Conservation (phyloP, 2,888 invertebrate genomes). For the Anarsia innoxiella region DNA sequence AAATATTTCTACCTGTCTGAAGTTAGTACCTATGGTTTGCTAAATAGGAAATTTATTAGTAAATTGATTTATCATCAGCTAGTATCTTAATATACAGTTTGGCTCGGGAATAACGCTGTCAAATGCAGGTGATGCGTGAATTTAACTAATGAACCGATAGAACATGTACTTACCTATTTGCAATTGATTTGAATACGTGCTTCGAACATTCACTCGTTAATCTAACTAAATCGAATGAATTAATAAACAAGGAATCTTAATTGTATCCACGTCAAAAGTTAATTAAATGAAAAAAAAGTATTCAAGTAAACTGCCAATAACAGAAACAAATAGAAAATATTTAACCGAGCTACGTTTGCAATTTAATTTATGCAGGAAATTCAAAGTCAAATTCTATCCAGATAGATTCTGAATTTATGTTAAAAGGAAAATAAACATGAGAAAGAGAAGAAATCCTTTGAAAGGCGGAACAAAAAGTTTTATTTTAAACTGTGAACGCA, state of each 20-base stretch:
- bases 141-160: constrained; percentile 40
- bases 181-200: constrained; percentile 4
- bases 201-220: no score
- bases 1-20: no score
- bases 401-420: background rate
- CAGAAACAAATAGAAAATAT: background rate
- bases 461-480: constrained; percentile 15
- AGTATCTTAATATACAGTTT: no score
- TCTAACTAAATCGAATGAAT: no score
- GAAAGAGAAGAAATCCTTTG: constrained; percentile 9
- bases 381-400: background rate
- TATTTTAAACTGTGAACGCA: constrained; percentile 13
- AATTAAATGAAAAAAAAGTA: background rate
- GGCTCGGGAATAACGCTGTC: no score
- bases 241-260: no score
- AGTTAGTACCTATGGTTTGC: no score
- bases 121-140: constrained; percentile 25
- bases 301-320: background rate
- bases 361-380: background rate
- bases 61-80: no score
- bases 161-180: constrained; percentile 1
- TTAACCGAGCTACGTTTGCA: background rate
- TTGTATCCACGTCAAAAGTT: background rate
- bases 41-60: no score
- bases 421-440: constrained; percentile 2